Base-by-base conservation (phyloP, 2,888 invertebrate genomes). In the Epistrophe grossulariae region DNA sequence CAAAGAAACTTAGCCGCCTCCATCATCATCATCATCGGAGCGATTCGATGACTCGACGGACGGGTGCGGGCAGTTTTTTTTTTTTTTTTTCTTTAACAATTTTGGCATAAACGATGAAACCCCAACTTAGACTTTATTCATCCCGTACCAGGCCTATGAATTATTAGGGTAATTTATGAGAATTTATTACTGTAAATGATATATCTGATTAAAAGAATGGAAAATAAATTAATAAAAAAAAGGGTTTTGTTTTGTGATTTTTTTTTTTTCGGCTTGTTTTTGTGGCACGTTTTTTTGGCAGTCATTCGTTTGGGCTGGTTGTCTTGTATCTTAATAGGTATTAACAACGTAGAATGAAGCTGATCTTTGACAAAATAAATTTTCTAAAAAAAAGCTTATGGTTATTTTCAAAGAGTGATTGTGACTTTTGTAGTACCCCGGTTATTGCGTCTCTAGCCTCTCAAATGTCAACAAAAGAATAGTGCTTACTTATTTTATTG, bases 161-260 rank as follows among this genome's bases (percentile, higher is more conserved):
- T 87, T 76, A 83, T 83, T 62, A 68, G 59, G 87, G 87, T 83
- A 83, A 79, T 87, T 87, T 87, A 79, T 72, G 87, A 87, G 72
- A 87, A 87, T 87, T 87, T 87, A 87, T 87, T 87, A 74, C 87
- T 76, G 83, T 83, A 87, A 87, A 87, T 87, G 79, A 79, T 55
- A 28, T 87, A 87, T 83, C 83, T 83, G 79, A 82, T 83, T 83
- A 83, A 87, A 83, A 72, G 83, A 83, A 79, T 82, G 43, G 59
- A 45, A 74, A 74, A 73, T 73, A 70, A 70, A 79, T 74, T 79
- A 70, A 74, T 78, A 66, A 82, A 72, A 82, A 72, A 79, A 78
- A 79, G 57, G 64, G 68, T 66, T 80, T 74, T 76, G 52, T 84
- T 45, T 64, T 55, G 45, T 84, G 38, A 59, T 55, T n/a, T 55